Conservation (phyloP, 2,113 vertebrate species). For the Excalfactoria chinensis region DNA sequence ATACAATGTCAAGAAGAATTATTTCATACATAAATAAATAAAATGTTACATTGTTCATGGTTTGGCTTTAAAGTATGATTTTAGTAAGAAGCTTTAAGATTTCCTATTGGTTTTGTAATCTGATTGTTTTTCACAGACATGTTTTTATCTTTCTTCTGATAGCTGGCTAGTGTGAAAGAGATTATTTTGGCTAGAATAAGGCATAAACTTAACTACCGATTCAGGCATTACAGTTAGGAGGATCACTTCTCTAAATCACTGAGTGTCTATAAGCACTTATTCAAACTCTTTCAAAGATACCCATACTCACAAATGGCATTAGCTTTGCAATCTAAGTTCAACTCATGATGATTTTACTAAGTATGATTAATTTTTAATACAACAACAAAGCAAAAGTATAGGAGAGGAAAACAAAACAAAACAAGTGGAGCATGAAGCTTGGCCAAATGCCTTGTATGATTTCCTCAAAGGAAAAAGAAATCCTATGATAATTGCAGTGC, state of each 20-base stretch:
- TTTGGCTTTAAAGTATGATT: background rate
- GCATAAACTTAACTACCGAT: background rate
- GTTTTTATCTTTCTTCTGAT: constrained; percentile 24
- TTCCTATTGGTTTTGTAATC: constrained; percentile 17
- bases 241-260: constrained; percentile 27
- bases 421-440: background rate
- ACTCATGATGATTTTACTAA: constrained; percentile 34
- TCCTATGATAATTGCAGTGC: background rate
- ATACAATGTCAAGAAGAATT: background rate
- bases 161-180: background rate
- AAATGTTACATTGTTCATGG: background rate
- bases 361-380: constrained; percentile 30
- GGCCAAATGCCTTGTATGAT: background rate
- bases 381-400: background rate
- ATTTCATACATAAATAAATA: background rate
- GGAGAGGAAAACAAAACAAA: background rate
- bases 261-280: background rate
- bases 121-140: background rate
- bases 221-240: background rate
- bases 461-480: background rate
- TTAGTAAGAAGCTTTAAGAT: constrained; percentile 16
- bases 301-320: background rate
- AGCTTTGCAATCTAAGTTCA: background rate
- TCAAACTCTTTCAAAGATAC: background rate
- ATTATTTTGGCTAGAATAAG: constrained; percentile 43